These are phyloP conservation scores for Chrysogorgia sp. DNA, from an alignment of 92 coral and sea anemone genomes.

Conservation along the genomic window DNA sequence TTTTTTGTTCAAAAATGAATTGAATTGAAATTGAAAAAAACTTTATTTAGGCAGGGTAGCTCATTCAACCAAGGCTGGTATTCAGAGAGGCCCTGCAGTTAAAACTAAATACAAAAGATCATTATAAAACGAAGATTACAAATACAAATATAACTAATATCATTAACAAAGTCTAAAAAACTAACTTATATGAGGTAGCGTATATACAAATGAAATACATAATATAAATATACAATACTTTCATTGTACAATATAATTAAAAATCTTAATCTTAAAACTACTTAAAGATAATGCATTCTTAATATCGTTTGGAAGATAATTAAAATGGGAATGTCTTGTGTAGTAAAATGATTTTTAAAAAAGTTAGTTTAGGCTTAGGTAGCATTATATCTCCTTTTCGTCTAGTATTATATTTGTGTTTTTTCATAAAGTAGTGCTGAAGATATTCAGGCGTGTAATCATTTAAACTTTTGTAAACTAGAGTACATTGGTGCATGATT, in stretches of 20 bases:
- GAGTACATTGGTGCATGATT: not conserved
- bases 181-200: not conserved
- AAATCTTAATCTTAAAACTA: too few species aligned
- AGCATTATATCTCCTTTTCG: not conserved
- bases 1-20: too few species aligned
- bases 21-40: slow-evolving; percentile 13
- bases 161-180: too few species aligned
- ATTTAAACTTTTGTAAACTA: slow-evolving; percentile 22
- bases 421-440: slow-evolving; percentile 11
- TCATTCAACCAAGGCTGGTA: slow-evolving; percentile 27
- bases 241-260: too few species aligned
- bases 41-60: slow-evolving; percentile 30
- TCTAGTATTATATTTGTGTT: slow-evolving; percentile 18
- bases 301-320: not conserved
- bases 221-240: too few species aligned
- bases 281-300: too few species aligned
- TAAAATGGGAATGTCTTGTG: not conserved
- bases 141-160: too few species aligned
- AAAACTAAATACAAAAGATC: not conserved
- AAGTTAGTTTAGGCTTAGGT: slow-evolving; percentile 9
- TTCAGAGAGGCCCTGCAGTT: slow-evolving; percentile 19
- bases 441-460: not conserved
- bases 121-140: not conserved
- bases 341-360: not conserved
- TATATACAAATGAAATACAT: not conserved